Evolutionary conservation across 2,113 vertebrate species (phyloP).

Genomic region (Micronycteris hirsuta): DNA sequence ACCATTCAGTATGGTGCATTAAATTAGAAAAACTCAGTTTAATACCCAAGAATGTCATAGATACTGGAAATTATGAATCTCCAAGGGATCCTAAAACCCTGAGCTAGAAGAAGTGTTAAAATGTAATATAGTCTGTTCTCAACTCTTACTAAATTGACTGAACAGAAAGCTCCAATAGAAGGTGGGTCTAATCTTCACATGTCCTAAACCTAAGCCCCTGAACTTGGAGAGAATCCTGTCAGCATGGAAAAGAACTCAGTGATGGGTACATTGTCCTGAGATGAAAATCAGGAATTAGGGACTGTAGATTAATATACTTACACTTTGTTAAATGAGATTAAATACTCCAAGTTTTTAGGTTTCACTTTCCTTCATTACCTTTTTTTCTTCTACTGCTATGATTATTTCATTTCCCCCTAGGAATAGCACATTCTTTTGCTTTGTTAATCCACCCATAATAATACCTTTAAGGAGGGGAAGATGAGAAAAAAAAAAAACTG

Average conservation of each 20-base stretch:
- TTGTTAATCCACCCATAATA: background rate
- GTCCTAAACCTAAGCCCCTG: background rate
- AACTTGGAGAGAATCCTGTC: background rate
- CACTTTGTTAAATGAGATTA: background rate
- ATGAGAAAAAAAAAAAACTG: background rate
- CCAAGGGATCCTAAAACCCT: slow-evolving; percentile 55
- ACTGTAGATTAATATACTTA: background rate
- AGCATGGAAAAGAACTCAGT: too few relatives aligned
- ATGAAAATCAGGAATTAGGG: background rate
- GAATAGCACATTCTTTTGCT: background rate
- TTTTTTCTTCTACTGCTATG: background rate
- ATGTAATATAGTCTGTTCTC: slow-evolving; percentile 14
- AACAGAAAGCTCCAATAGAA: background rate
- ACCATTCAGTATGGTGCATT: slow-evolving; percentile 15
- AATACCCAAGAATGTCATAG: slow-evolving; percentile 41
- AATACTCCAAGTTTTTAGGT: background rate
- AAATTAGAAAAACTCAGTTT: slow-evolving; percentile 65
- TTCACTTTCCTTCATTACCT: background rate
- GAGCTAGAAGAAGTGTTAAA: slow-evolving; percentile 51
- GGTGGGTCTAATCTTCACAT: background rate
- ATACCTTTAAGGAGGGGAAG: background rate
- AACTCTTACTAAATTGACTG: slow-evolving; percentile 13
- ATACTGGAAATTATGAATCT: slow-evolving; percentile 60
- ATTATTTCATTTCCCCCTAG: background rate
- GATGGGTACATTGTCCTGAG: background rate